Evolutionary conservation across 2,797 vertebrate species (phyloP), one percentile per base, ranked within the genome.

Genomic region (Heterohyrax brucei): DNA sequence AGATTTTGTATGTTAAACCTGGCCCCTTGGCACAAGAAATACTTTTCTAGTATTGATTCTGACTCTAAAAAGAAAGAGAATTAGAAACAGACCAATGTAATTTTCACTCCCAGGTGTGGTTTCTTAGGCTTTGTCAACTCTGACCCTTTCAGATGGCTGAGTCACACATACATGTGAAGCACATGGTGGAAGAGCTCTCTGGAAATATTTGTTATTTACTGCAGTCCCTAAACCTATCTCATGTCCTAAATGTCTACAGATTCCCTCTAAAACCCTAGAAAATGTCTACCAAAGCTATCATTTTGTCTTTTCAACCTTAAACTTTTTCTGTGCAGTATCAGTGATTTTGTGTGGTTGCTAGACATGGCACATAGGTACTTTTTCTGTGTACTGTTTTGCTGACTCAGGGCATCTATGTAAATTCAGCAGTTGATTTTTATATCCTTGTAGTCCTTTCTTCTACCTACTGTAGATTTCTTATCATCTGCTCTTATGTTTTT

Each of bases 1-100:
- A 89, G 91, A 95, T 94, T 87, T 95, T 78, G 84, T 80, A 91
- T 73, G 91, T 94, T 97, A 95, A 95, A 84, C 83, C 62, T 95
- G 89, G 56, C 70, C 68, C 62, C 30, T 87, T 96, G 95, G 89
- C 77, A 73, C 50, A 95, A 66, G 56, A 92, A 89, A 75, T 93
- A 30, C 79, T 89, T 90, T 93, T 80, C 70, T 93, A 79, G n/a
- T 85, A 48, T 92, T 85, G 81, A 87, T 75, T 94, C 91, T 95
- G 56, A 84, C 50, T 82, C 46, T 22, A 94, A 91, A 87, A 16
- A 95, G n/a, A 44, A 93, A 91, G 68, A 22, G 44, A 91, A 56
- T 76, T 79, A 39, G 30, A 85, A 85, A 79, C n/a, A 89, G 30
- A 76, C 80, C 64, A 76, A 24, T 91, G 70, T 94, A 21, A 64